Conservation (phyloP, 2,888 invertebrate genomes). For the Odontomyia ornata region DNA sequence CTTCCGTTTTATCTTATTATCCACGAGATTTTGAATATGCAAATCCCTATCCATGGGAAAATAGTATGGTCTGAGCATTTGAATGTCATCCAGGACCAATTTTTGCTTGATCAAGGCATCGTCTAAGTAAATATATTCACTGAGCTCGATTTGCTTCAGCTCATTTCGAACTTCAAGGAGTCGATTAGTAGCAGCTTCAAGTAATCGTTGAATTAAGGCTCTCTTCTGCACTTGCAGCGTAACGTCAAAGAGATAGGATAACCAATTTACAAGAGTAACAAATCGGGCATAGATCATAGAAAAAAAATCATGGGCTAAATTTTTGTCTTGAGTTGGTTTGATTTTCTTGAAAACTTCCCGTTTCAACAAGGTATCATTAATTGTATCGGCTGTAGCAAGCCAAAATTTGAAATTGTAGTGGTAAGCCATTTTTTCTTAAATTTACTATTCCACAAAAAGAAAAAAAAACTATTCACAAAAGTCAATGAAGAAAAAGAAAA, state of each 20-base stretch:
- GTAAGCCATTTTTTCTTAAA: conserved; percentile 60
- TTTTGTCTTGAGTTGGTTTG: conserved; percentile 55
- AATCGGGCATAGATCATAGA: conserved; percentile 60
- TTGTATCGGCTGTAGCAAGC: conserved; percentile 63
- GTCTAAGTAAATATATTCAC: conserved; percentile 74
- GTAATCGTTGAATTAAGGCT: conserved; percentile 55
- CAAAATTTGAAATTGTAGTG: conserved; percentile 66
- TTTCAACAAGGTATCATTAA: conserved; percentile 60
- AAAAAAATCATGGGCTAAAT: conserved; percentile 57
- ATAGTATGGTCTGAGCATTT: conserved; percentile 67
- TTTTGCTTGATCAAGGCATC: conserved; percentile 71
- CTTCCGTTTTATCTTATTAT: conserved; percentile 49
- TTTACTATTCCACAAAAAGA: too few relatives aligned
- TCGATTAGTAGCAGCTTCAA: conserved; percentile 59
- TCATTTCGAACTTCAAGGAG: conserved; percentile 68
- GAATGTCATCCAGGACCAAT: conserved; percentile 70
- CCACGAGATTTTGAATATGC: conserved; percentile 56
- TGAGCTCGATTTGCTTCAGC: conserved; percentile 66
- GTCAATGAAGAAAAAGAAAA: too few relatives aligned
- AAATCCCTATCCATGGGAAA: conserved; percentile 65
- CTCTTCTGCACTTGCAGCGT: conserved; percentile 62
- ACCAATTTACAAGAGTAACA: conserved; percentile 59
- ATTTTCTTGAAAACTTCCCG: conserved; percentile 60
- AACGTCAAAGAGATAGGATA: conserved; percentile 58
- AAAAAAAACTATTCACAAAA: too few relatives aligned